Evolutionary conservation across 2,113 vertebrate species (phyloP), one percentile per base, ranked within the genome.

Genomic region (Chrysochloris asiatica): DNA sequence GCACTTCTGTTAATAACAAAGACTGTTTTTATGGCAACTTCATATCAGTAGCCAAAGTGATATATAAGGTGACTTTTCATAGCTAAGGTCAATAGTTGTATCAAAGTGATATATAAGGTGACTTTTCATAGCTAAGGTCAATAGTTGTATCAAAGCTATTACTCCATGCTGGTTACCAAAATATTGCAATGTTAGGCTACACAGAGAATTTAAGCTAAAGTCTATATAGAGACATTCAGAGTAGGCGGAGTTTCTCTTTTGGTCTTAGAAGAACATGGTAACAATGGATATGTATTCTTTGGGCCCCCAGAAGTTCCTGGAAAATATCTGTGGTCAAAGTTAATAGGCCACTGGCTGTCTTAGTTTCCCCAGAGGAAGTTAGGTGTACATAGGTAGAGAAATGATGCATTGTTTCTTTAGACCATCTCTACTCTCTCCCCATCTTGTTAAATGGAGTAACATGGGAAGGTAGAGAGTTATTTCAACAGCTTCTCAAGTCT

Each of bases 21-120:
- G 28, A 47, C 45, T 11, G n/a, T n/a, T n/a, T n/a, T n/a, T n/a
- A n/a, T n/a, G 69, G 47, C 17, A 43, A 9, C 21, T 69, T 69
- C 22, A 82, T 85, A 72, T 72, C 71, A 83, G 41, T 69, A 24
- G 41, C 61, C 50, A 88, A 92, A 73, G 30, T 65, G 61, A 86
- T 59, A 61, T 12, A 83, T 41, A 75, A 76, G 13, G 48, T 11
- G 82, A 0, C n/a, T n/a, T n/a, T n/a, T n/a, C n/a, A n/a, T n/a
- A n/a, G n/a, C n/a, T n/a, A n/a, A n/a, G n/a, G n/a, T n/a, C n/a
- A n/a, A n/a, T n/a, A n/a, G n/a, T n/a, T n/a, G n/a, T n/a, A n/a
- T n/a, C n/a, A n/a, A n/a, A n/a, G n/a, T n/a, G n/a, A n/a, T n/a
- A n/a, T n/a, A n/a, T n/a, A n/a, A n/a, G n/a, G n/a, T 47, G 33